Evolutionary conservation across 2,113 vertebrate species (phyloP).

Genomic region (Sphaerodactylus townsendi): DNA sequence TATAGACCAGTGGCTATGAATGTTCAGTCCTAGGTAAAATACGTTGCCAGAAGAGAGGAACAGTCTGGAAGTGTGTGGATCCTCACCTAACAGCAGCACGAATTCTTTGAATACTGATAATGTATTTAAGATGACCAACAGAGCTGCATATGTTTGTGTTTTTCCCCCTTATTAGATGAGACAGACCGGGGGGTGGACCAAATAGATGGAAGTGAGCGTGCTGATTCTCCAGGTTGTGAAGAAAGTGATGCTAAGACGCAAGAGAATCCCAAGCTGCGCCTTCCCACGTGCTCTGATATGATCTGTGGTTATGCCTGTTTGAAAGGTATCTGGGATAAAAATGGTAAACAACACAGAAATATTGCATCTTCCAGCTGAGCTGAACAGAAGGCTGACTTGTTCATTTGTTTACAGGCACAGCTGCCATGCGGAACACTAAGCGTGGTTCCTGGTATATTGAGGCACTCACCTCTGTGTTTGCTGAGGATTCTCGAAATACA

Average conservation of each 20-base stretch:
- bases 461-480: conserved; percentile 85
- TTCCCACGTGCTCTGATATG: conserved; percentile 94
- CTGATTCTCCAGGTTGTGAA: conserved; percentile 79
- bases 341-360: background rate
- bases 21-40: background rate
- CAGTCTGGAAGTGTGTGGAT: background rate
- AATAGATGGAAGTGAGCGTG: conserved; percentile 81
- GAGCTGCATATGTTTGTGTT: conserved; percentile 21
- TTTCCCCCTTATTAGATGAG: conserved; percentile 62
- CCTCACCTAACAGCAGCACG: background rate
- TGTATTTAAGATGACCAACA: background rate
- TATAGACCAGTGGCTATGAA: background rate
- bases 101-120: background rate
- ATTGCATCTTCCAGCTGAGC: background rate
- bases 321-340: conserved; percentile 80
- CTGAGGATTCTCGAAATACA: conserved; percentile 82
- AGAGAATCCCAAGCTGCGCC: conserved; percentile 78
- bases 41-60: background rate
- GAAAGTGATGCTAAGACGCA: conserved; percentile 86
- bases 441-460: conserved; percentile 96
- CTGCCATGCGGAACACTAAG: conserved; percentile 95
- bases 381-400: rapidly evolving
- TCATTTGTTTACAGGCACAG: conserved; percentile 79
- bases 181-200: conserved; percentile 91
- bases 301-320: conserved; percentile 95